Conservation (phyloP, 2,113 vertebrate species). For the Cinclus mexicanus region DNA sequence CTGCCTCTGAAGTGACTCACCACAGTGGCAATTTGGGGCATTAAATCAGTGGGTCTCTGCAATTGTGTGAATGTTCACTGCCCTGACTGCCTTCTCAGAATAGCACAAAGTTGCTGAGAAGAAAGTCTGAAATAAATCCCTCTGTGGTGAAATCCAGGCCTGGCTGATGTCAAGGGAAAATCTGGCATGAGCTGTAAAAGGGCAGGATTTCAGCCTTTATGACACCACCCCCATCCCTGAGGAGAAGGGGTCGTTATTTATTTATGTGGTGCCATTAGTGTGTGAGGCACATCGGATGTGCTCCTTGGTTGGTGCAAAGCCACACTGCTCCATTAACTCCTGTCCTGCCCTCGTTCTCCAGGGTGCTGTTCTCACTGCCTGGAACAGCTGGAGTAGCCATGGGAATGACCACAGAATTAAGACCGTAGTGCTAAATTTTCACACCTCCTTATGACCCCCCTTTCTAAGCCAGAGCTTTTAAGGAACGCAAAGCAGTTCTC, state of each 20-base stretch:
- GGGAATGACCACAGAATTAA: not conserved
- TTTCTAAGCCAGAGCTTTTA: slow-evolving; percentile 30
- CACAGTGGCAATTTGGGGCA: not conserved
- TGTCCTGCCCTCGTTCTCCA: not conserved
- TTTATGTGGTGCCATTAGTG: slow-evolving; percentile 18
- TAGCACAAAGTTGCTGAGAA: not conserved
- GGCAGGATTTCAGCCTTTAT: not conserved
- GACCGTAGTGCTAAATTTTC: slow-evolving; percentile 9
- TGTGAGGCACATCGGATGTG: not conserved
- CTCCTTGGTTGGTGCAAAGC: not conserved
- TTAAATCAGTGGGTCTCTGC: not conserved
- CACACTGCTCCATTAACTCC: not conserved
- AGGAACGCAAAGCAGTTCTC: not conserved
- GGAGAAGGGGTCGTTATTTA: not conserved
- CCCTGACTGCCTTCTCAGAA: not conserved
- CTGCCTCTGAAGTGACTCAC: not conserved
- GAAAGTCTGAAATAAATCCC: slow-evolving; percentile 3
- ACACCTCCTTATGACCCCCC: not conserved
- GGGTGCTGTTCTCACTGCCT: not conserved
- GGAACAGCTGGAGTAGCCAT: slow-evolving; percentile 5
- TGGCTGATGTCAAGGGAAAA: not conserved
- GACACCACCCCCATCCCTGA: not conserved
- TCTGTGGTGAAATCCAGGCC: not conserved
- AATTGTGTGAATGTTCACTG: not conserved
- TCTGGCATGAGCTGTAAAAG: not conserved